Base-by-base conservation (phyloP, 2,113 vertebrate species). In the Austrofundulus limnaeus region DNA sequence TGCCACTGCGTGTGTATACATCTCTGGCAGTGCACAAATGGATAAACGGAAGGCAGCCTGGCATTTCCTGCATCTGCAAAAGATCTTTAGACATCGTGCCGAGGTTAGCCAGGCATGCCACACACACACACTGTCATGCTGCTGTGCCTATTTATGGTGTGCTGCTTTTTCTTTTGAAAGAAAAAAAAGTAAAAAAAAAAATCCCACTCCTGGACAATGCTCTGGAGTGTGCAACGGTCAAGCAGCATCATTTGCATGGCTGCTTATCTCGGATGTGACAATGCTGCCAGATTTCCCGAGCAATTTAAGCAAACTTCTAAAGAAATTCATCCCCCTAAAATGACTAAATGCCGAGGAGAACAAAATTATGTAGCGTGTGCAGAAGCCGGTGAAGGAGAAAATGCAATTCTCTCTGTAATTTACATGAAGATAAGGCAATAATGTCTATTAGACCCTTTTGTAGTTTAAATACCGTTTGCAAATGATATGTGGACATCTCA, bases 181-280 rank as follows among this genome's bases (percentile, higher is more conserved):
- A 72, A 60, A 62, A 53, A 58, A 51, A 61, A 46, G 1, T 9
- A 34, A 2, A 34, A 61, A 46, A 5, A 34, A 34, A 2, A 34
- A 34, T 42, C 28, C 19, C 41, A 23, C 50, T 52, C 20, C 45
- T 61, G 43, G 43, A 66, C 61, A 62, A 58, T 56, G 21, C 21
- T 49, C 38, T 62, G 53, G 67, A 81, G 63, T 48, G 64, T 48
- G 51, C 60, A 66, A 25, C 39, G 42, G 46, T 43, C 70, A 46
- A 25, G 13, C 4, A 42, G 49, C 67, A 74, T 67, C 58, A 51
- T 67, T 76, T 79, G 24, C 74, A 24, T 20, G 34, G 20, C 65
- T 73, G 78, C 61, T 78, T 70, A 86, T 88, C 73, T 77, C 21
- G 46, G 49, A 66, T 66, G 68, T 75, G 43, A 83, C 79, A 81